A percentile compares a stretch with the other conserved stretches of the same genome.
Conservation (phyloP, 2,888 invertebrate genomes). For the Sarcophaga subvicina region DNA sequence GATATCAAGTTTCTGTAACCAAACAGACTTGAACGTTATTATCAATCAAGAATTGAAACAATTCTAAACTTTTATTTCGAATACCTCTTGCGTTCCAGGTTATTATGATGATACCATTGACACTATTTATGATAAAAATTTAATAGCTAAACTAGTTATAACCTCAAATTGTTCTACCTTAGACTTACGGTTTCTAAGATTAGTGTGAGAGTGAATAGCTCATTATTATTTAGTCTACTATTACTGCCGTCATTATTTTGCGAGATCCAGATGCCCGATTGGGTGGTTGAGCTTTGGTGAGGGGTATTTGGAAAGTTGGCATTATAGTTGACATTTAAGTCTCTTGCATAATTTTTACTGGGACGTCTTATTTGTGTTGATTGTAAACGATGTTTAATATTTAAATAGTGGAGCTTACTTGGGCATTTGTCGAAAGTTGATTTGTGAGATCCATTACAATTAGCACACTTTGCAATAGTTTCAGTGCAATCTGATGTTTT, state of each 20-base stretch:
- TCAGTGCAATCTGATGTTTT: slow-evolving; percentile 7
- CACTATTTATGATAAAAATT: slow-evolving; percentile 44
- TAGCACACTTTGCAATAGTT: slow-evolving; percentile 30
- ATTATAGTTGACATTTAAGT: slow-evolving; percentile 21
- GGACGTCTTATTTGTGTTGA: background rate
- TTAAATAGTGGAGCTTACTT: background rate
- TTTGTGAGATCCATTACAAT: slow-evolving; percentile 30
- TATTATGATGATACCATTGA: background rate
- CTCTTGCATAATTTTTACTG: background rate
- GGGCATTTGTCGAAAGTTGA: slow-evolving; percentile 14
- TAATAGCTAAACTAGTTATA: slow-evolving; percentile 33
- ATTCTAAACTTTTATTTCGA: slow-evolving; percentile 13
- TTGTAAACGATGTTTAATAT: background rate
- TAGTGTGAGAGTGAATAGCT: slow-evolving; percentile 9
- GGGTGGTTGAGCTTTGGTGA: background rate
- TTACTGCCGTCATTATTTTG: background rate
- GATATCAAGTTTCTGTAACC: slow-evolving; percentile 31
- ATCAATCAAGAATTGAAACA: slow-evolving; percentile 4
- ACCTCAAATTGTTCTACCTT: slow-evolving; percentile 43
- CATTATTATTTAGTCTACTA: background rate
- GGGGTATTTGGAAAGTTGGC: slow-evolving; percentile 37
- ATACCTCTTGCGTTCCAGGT: slow-evolving; percentile 28
- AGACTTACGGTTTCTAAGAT: background rate
- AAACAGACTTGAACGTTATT: background rate
- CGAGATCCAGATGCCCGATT: slow-evolving; percentile 9